Conservation (phyloP, 2,113 vertebrate species). For the Bubo scandiacus region DNA sequence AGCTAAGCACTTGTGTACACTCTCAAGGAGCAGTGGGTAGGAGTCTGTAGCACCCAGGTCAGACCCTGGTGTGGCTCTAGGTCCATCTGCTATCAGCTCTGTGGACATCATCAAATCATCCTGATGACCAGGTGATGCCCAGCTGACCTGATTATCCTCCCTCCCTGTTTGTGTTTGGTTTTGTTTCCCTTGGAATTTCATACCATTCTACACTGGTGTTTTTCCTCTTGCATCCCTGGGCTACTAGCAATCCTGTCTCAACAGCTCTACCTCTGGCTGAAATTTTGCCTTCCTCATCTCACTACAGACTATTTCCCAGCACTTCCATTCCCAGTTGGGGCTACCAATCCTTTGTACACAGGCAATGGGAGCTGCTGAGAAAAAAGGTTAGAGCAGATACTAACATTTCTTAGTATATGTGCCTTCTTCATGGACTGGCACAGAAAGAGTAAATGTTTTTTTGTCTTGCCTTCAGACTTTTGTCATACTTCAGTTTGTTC, state of each 20-base stretch:
- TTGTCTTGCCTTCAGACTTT: not conserved
- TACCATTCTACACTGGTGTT: not conserved
- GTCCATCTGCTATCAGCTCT: not conserved
- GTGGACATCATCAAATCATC: not conserved
- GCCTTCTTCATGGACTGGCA: not conserved
- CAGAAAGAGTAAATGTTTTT: not conserved
- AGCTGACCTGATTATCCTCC: not conserved
- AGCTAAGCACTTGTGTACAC: not conserved
- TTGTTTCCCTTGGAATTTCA: not conserved
- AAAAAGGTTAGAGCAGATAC: not conserved
- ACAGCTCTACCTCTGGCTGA: not conserved
- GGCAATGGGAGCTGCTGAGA: not conserved
- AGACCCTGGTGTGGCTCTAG: not conserved
- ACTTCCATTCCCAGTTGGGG: accelerated
- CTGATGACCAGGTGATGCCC: not conserved
- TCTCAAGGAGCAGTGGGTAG: not conserved
- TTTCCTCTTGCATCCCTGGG: not conserved
- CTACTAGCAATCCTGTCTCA: not conserved
- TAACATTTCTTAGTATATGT: not conserved
- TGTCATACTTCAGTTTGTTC: not conserved
- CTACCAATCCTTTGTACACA: not conserved
- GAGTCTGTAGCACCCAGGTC: not conserved
- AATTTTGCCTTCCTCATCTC: not conserved
- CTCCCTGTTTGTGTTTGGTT: not conserved
- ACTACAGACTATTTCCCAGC: not conserved